Base-by-base conservation (phyloP, 2,113 vertebrate species). In the Neofelis nebulosa region DNA sequence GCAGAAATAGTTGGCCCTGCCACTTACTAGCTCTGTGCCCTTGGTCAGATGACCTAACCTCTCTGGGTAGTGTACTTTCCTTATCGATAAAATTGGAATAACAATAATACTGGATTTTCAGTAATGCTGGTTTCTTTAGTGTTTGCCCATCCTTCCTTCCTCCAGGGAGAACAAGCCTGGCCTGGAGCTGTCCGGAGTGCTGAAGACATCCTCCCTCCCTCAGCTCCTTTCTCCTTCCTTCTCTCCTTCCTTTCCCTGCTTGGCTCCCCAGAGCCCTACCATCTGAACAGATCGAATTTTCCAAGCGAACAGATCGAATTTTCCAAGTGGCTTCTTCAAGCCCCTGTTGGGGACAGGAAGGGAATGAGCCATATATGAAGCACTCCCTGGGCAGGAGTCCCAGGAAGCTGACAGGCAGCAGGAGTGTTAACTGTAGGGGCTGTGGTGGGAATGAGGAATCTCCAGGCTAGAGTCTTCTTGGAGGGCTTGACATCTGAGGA, bases 111-210 rank as follows among this genome's bases (percentile, higher is more conserved):
- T 27, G 21, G 73, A 45, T 25, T 63, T 16, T 74, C 27, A 31
- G 0, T 14, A 33, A 27, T 15, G 73, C 36, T 86, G 36, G 1
- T 55, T 48, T 87, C 68, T 29, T 63, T 7, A 45, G 5, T 13
- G 31, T 19, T 63, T 4, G 3, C 66, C 89, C 73, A 13, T 5
- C 19, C 41, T 21, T 48, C 73, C 48, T 85, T n/a, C 65, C 79
- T 97, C 45, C 66, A 8, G 50, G 55, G 95, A 76, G 33, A 3
- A 16, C 31, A 1, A 1, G 76, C 2, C n/a, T 0, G 45, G 7
- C 4, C 33, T 57, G 94, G 97, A 95, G 95, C 98, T 98, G 96
- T 98, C 97, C 97, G 0, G 14, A 78, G 98, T 97, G 96, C 98
- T 98, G 97, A 98, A 97, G 52, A 48, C n/a, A 16, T 15, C 19